A percentile compares a stretch with the other conserved stretches of the same genome.
Conservation (phyloP, 2,113 vertebrate genomes). For the Bubalus kerabau region DNA sequence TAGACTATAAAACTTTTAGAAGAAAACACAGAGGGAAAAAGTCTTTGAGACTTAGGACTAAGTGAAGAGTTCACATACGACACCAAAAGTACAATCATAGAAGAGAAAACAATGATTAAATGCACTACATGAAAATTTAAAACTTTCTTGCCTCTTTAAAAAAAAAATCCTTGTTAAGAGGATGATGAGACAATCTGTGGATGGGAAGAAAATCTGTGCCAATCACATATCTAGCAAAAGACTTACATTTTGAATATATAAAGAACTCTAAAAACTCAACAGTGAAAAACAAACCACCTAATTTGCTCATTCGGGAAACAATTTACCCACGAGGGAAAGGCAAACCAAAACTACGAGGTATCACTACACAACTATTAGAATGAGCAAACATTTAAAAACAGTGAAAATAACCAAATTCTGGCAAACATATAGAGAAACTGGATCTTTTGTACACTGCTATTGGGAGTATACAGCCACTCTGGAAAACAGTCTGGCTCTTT, state of each 20-base stretch:
- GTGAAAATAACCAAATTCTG: background rate
- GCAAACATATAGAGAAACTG: background rate
- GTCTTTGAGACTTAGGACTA: background rate
- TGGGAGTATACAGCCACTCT: background rate
- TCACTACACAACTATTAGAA: background rate
- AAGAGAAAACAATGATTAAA: background rate
- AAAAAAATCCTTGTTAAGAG: background rate
- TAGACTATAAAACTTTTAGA: background rate
- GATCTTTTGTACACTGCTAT: background rate
- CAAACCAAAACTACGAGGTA: constrained; percentile 10
- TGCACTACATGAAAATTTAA: background rate
- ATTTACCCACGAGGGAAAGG: background rate
- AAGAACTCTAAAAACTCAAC: background rate
- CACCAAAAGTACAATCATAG: background rate
- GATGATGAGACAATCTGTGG: background rate
- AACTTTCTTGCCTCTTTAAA: background rate
- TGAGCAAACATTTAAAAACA: background rate
- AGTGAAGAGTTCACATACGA: background rate
- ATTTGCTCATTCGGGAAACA: background rate
- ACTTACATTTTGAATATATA: background rate
- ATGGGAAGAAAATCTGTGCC: background rate
- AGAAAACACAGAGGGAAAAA: background rate
- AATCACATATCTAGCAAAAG: background rate
- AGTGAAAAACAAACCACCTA: background rate
- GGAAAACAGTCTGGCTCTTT: background rate